phyloP scores from a whole-genome alignment of 1,140 invertebrate species.

The Eurosta solidaginis region DNA sequence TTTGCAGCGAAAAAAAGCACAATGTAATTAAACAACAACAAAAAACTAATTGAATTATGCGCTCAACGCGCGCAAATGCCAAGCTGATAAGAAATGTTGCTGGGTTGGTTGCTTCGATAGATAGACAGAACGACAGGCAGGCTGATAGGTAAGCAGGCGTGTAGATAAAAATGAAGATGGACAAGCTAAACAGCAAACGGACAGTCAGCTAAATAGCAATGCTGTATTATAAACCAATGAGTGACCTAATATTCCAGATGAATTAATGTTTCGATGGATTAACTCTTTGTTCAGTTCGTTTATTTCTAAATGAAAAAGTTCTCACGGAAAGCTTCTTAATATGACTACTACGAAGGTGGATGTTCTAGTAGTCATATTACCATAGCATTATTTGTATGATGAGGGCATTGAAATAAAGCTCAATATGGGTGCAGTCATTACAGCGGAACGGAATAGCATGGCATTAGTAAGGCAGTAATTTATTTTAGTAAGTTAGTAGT shows the following conservation, averaged over 20 bases:
- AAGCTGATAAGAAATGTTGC: neutral
- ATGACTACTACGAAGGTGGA: no score
- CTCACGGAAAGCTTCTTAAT: no score
- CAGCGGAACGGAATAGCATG: no score
- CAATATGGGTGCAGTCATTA: no score
- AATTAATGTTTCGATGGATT: neutral
- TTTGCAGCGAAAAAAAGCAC: neutral
- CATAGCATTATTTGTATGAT: no score
- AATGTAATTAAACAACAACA: neutral
- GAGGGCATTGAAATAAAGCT: no score
- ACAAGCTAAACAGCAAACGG: neutral
- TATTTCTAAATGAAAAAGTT: no score
- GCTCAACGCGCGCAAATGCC: neutral
- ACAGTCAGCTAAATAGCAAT: neutral
- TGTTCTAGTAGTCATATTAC: no score
- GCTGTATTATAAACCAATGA: neutral
- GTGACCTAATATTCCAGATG: neutral
- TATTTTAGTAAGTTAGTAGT: no score
- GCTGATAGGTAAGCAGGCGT: neutral
- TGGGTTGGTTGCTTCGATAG: no score
- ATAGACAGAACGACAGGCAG: neutral
- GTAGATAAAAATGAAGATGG: neutral
- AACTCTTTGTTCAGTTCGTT: neutral
- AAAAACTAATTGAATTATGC: conserved; percentile 28
- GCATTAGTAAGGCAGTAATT: no score